phyloP scores from a whole-genome alignment of 37 sponge, comb jelly and placozoan species.

The Chondrilla cf. caribensis region DNA sequence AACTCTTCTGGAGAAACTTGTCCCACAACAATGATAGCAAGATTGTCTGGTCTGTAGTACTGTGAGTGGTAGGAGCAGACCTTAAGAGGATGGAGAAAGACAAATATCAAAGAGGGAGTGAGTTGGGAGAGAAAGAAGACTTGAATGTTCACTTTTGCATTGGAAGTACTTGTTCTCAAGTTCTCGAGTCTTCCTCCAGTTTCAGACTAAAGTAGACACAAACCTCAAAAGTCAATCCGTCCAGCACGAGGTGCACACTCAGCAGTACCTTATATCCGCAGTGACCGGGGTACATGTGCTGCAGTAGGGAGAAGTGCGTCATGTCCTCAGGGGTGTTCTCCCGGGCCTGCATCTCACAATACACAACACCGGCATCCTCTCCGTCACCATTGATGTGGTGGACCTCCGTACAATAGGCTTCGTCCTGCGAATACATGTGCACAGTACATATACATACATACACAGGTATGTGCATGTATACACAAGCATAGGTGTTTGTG shows the following conservation, averaged over 20 bases:
- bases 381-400: constrained; percentile 93
- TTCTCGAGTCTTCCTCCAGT: constrained; percentile 86
- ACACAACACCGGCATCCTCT: constrained; percentile 96
- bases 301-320: constrained; percentile 52
- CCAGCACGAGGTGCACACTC: too few species aligned
- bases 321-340: constrained; percentile 77
- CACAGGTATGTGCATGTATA: too few species aligned
- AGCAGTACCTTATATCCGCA: constrained; percentile 81
- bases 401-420: constrained; percentile 89
- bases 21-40: constrained; percentile 74
- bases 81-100: constrained; percentile 31
- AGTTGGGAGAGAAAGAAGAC: neutral
- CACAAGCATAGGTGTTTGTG: too few species aligned
- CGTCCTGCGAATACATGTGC: constrained; percentile 64
- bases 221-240: too few species aligned
- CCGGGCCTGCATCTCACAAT: constrained; percentile 97
- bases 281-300: constrained; percentile 79
- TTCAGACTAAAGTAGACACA: constrained; percentile 53
- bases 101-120: neutral
- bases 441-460: neutral
- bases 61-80: constrained; percentile 65
- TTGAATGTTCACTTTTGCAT: constrained; percentile 59
- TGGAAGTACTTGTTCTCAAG: constrained; percentile 68
- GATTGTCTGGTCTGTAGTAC: constrained; percentile 90
- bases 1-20: constrained; percentile 64